These are phyloP conservation scores for Takifugu ocellatus DNA, from an alignment of 2,797 vertebrate species.

Conservation along the genomic window DNA sequence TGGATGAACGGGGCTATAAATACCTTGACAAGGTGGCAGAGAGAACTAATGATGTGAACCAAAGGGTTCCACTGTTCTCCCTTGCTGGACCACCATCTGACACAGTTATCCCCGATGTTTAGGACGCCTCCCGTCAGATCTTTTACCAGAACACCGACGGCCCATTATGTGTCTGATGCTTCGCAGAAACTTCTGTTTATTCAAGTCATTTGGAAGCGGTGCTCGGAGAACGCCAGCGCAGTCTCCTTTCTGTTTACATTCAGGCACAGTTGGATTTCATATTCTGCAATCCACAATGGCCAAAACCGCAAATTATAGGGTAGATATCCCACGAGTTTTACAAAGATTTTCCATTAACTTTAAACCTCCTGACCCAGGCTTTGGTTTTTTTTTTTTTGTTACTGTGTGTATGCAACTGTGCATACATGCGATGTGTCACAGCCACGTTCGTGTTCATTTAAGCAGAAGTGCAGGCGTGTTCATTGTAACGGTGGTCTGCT, in stretches of 20 bases:
- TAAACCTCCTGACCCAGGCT: constrained; percentile 15
- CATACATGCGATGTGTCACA: constrained; percentile 3
- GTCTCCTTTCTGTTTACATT: constrained; percentile 55
- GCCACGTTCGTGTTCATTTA: constrained; percentile 24
- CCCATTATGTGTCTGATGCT: constrained; percentile 12
- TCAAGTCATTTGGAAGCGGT: constrained; percentile 17
- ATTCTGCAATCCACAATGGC: constrained; percentile 60
- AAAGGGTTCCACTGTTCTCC: constrained; percentile 75
- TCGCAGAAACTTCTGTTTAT: constrained; percentile 6
- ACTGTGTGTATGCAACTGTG: constrained; percentile 4
- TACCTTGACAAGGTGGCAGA: constrained; percentile 77
- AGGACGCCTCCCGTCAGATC: constrained; percentile 17
- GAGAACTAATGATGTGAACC: constrained; percentile 77
- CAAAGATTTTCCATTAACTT: constrained; percentile 69
- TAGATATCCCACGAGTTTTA: constrained; percentile 59
- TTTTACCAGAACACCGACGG: constrained; percentile 5
- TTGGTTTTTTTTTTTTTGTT: constrained; percentile 28
- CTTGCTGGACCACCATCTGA: constrained; percentile 58
- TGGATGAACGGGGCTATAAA: constrained; percentile 79
- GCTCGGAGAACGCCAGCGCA: constrained; percentile 18
- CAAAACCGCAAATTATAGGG: constrained; percentile 69
- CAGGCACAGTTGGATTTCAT: constrained; percentile 53
- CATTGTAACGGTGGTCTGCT: constrained; percentile 1
- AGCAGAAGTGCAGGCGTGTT: constrained; percentile 25
- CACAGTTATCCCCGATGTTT: constrained; percentile 43